Evolutionary conservation across 2,888 invertebrate species (phyloP).

Genomic region (Tipula vernalis): DNA sequence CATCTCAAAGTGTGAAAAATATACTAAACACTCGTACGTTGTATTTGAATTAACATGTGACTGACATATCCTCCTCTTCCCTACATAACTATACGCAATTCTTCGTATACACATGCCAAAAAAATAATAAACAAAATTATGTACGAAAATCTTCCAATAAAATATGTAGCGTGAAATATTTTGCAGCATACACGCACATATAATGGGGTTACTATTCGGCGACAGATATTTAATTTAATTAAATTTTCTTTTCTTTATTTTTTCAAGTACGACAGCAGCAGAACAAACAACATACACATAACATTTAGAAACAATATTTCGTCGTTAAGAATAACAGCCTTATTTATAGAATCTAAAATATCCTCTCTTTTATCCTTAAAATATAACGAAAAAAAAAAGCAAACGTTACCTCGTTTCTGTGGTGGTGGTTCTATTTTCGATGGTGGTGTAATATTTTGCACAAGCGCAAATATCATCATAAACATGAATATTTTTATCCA

Average conservation of each 20-base stretch:
- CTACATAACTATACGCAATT: background rate
- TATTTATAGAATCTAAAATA: background rate
- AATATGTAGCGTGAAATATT: background rate
- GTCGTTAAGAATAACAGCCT: background rate
- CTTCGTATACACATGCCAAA: background rate
- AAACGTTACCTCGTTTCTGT: conserved; percentile 9
- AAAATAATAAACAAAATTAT: background rate
- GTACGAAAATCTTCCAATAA: background rate
- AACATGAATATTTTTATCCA: conserved; percentile 11
- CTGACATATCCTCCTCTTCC: background rate
- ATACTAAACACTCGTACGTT: background rate
- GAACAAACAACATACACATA: background rate
- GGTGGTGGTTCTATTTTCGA: conserved; percentile 5
- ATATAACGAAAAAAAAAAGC: background rate
- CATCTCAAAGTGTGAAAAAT: background rate
- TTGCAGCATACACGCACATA: background rate
- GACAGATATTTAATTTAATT: background rate
- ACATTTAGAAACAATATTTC: background rate
- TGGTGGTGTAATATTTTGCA: conserved; percentile 9
- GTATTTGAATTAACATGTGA: background rate
- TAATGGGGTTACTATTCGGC: background rate
- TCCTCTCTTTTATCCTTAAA: background rate
- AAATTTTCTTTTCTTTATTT: background rate
- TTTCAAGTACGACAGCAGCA: background rate
- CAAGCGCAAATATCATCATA: conserved; percentile 9